Conservation (phyloP, 2,888 invertebrate genomes). For the Rhaphigaster nebulosa region DNA sequence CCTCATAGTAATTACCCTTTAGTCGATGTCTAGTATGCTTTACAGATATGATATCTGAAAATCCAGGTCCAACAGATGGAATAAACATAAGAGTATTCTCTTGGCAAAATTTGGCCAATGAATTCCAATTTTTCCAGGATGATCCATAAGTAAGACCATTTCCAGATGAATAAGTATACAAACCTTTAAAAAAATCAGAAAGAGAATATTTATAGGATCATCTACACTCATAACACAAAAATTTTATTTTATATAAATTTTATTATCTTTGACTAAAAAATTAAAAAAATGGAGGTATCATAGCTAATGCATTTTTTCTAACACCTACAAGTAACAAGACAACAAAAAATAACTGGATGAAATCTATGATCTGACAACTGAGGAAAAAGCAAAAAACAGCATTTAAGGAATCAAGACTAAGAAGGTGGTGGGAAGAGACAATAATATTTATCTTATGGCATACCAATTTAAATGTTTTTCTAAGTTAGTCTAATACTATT, state of each 20-base stretch:
- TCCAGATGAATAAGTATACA: constrained; percentile 77
- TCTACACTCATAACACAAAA: background rate
- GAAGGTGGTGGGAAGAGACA: background rate
- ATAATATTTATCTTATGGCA: background rate
- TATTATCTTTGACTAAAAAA: background rate
- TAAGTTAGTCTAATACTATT: too few species aligned
- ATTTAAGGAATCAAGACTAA: background rate
- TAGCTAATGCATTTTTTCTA: background rate
- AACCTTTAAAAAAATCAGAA: constrained; percentile 69
- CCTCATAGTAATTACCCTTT: constrained; percentile 76
- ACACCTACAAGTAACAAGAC: background rate
- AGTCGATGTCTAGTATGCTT: constrained; percentile 72
- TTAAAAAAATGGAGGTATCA: background rate
- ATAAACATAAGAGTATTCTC: constrained; percentile 76
- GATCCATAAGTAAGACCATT: constrained; percentile 78
- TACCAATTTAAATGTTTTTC: background rate
- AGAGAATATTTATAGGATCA: background rate
- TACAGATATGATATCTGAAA: constrained; percentile 76
- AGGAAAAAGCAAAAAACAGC: background rate
- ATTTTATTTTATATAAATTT: background rate
- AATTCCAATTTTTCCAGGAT: constrained; percentile 74
- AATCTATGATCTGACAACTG: background rate
- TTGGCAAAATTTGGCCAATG: constrained; percentile 71
- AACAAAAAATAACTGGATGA: background rate
- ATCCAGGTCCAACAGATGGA: constrained; percentile 80